Conservation (phyloP, 1,140 invertebrate species). For the Drosophila malerkotliana region DNA sequence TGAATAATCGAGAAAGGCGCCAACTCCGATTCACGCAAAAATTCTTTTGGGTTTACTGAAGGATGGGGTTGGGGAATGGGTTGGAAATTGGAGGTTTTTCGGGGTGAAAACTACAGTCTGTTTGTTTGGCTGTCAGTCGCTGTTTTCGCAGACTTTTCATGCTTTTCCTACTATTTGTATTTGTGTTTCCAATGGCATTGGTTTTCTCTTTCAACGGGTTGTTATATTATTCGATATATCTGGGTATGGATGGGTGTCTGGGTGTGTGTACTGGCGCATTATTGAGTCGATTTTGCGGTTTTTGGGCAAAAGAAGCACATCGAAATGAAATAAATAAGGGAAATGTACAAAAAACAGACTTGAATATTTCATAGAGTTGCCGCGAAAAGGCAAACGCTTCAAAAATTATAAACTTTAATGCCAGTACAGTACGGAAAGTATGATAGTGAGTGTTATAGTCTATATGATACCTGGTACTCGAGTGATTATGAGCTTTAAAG, state of each 20-base stretch:
- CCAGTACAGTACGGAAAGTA: neutral
- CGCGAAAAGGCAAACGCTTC: constrained; percentile 7
- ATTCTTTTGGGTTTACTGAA: too few relatives aligned
- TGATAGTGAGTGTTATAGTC: too few relatives aligned
- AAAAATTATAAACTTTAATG: constrained; percentile 37
- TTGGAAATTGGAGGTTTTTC: constrained; percentile 30
- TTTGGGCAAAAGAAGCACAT: constrained; percentile 58
- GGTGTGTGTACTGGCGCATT: constrained; percentile 57
- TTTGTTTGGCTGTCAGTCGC: constrained; percentile 41
- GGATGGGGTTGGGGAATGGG: too few relatives aligned
- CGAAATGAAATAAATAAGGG: constrained; percentile 41
- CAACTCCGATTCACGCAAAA: too few relatives aligned
- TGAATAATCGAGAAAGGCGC: constrained; percentile 56
- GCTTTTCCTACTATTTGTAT: constrained; percentile 29
- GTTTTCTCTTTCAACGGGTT: constrained; percentile 2
- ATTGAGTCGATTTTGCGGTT: constrained; percentile 77
- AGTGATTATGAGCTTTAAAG: too few relatives aligned
- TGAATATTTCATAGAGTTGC: constrained; percentile 55
- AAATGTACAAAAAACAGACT: constrained; percentile 33
- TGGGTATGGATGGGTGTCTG: neutral
- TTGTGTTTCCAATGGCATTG: constrained; percentile 20
- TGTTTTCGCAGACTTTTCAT: constrained; percentile 45
- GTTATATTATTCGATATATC: neutral
- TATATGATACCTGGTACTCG: neutral
- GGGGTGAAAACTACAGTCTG: constrained; percentile 10